A percentile compares a stretch with the other conserved stretches of the same genome.
phyloP scores from a whole-genome alignment of 2,797 vertebrate species.

The Rhinogobio ventralis region DNA sequence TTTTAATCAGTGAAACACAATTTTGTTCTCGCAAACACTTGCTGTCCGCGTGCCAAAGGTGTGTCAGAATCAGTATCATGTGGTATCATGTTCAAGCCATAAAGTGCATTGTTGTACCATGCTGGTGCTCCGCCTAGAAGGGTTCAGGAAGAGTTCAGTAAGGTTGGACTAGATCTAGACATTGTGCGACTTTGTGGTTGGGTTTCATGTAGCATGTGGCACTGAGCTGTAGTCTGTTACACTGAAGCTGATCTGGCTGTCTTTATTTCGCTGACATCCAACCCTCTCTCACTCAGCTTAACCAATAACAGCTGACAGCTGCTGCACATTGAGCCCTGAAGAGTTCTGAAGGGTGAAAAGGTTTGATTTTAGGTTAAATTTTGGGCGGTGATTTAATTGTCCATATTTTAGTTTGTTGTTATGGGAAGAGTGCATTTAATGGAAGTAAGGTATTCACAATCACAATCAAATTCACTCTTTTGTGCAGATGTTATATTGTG shows the following conservation, averaged over 20 bases:
- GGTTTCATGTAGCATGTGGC: conserved; percentile 52
- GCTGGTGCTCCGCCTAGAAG: conserved; percentile 23
- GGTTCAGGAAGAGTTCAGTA: conserved; percentile 60
- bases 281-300: conserved; percentile 37
- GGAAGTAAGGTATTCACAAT: neutral
- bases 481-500: neutral
- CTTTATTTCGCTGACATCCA: conserved; percentile 32
- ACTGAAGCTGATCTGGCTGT: conserved; percentile 44
- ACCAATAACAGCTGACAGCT: conserved; percentile 47
- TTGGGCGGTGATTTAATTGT: neutral
- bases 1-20: neutral
- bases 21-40: neutral
- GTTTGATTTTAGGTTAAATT: conserved; percentile 13
- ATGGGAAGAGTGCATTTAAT: neutral
- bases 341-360: conserved; percentile 1
- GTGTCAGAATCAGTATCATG: conserved; percentile 5
- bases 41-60: neutral
- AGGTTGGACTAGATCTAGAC: conserved; percentile 56
- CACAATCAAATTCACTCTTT: neutral
- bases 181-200: conserved; percentile 41
- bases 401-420: neutral
- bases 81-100: conserved; percentile 28
- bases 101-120: conserved; percentile 17
- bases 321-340: conserved; percentile 12
- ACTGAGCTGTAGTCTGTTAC: conserved; percentile 37